These are phyloP conservation scores for Dioctria linearis DNA, from an alignment of 2,888 invertebrate species.

Conservation along the genomic window DNA sequence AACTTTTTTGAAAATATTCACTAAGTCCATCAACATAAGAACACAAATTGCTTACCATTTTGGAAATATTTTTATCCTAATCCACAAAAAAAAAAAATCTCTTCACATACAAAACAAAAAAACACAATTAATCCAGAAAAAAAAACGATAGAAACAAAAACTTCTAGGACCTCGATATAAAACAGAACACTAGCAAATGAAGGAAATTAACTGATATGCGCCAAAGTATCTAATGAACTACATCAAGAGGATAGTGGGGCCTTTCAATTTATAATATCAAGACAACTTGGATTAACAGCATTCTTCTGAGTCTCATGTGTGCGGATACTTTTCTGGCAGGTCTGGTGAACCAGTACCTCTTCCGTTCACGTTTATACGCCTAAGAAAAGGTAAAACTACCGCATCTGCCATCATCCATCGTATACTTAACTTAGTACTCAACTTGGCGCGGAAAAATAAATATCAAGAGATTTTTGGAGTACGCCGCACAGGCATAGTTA, in stretches of 20 bases:
- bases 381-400: not conserved
- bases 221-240: conserved; percentile 60
- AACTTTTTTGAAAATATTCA: no score
- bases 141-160: conserved; percentile 3
- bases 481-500: no score
- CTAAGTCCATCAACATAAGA: no score
- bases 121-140: conserved; percentile 11
- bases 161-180: not conserved
- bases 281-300: not conserved
- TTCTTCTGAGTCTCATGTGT: conserved; percentile 13
- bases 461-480: no score
- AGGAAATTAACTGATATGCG: conserved; percentile 52
- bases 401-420: not conserved
- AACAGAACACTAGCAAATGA: not conserved
- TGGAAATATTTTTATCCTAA: not conserved
- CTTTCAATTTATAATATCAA: conserved; percentile 60
- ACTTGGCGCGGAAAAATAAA: not conserved
- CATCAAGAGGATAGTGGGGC: conserved; percentile 62
- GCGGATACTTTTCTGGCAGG: not conserved
- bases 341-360: not conserved
- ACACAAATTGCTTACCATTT: not conserved
- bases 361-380: conserved; percentile 1
- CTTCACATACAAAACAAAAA: conserved; percentile 4
- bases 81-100: not conserved
- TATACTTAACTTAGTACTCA: not conserved